Conservation (phyloP, 2,888 invertebrate genomes). For the Deilephila porcellus region DNA sequence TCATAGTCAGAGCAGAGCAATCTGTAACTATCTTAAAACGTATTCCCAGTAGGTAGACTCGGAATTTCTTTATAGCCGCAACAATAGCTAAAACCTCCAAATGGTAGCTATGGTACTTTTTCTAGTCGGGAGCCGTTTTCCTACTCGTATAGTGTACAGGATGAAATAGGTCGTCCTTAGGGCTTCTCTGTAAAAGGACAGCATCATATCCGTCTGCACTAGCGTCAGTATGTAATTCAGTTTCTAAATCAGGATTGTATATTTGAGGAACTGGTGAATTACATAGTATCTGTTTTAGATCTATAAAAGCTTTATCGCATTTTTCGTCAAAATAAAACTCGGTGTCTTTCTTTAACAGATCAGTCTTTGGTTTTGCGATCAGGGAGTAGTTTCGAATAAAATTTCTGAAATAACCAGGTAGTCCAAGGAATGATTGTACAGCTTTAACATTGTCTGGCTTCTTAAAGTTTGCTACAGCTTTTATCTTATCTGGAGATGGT, state of each 20-base stretch:
- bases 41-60: conserved; percentile 40
- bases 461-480: no score
- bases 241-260: conserved; percentile 36
- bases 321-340: no score
- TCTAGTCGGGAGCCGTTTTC: conserved; percentile 26
- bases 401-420: no score
- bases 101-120: conserved; percentile 38
- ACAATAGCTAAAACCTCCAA: conserved; percentile 40
- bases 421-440: no score
- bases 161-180: conserved; percentile 13
- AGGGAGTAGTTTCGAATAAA: no score
- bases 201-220: conserved; percentile 20
- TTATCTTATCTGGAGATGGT: no score
- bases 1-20: conserved; percentile 25
- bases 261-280: conserved; percentile 36
- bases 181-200: conserved; percentile 25
- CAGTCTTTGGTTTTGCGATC: no score
- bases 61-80: conserved; percentile 35
- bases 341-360: no score
- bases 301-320: no score
- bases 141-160: conserved; percentile 33
- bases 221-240: conserved; percentile 44
- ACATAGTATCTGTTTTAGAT: no score
- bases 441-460: no score
- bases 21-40: no score